phyloP scores from a whole-genome alignment of 1,140 invertebrate species.

The Atopsyche davidsoni region DNA sequence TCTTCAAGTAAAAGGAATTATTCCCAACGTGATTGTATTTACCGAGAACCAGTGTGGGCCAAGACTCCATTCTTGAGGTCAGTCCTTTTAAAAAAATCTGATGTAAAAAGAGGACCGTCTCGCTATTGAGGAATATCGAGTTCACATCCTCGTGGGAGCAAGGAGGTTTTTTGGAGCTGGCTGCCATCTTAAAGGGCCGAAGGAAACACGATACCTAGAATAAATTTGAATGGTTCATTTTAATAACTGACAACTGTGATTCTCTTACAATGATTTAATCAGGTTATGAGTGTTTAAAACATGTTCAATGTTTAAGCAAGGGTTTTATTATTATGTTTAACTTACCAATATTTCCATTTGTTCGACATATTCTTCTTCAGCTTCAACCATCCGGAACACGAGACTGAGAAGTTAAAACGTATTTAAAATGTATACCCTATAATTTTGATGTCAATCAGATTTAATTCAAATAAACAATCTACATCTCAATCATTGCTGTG shows the following conservation, averaged over 20 bases:
- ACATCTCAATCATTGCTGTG: too few relatives aligned
- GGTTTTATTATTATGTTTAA: too few relatives aligned
- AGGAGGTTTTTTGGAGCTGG: constrained; percentile 87
- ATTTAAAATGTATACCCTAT: constrained; percentile 3
- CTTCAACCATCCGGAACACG: constrained; percentile 89
- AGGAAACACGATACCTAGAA: constrained; percentile 82
- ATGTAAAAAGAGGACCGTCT: constrained; percentile 90
- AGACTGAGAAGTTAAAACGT: constrained; percentile 52
- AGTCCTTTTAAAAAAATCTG: constrained; percentile 94
- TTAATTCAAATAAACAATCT: neutral
- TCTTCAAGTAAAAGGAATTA: neutral
- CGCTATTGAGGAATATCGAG: constrained; percentile 91
- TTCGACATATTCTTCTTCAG: constrained; percentile 86
- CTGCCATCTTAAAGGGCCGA: constrained; percentile 90
- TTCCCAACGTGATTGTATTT: constrained; percentile 33
- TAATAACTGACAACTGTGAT: too few relatives aligned
- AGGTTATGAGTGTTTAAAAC: too few relatives aligned
- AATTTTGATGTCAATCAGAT: constrained; percentile 1
- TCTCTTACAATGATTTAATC: too few relatives aligned
- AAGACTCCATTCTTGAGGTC: constrained; percentile 84
- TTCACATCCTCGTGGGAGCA: constrained; percentile 93
- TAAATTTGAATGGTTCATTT: too few relatives aligned
- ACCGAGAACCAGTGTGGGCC: constrained; percentile 87
- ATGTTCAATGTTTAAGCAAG: too few relatives aligned
- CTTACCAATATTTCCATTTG: constrained; percentile 72